phyloP scores from a whole-genome alignment of 1,140 invertebrate species.

The Drosophila ogumai region DNA sequence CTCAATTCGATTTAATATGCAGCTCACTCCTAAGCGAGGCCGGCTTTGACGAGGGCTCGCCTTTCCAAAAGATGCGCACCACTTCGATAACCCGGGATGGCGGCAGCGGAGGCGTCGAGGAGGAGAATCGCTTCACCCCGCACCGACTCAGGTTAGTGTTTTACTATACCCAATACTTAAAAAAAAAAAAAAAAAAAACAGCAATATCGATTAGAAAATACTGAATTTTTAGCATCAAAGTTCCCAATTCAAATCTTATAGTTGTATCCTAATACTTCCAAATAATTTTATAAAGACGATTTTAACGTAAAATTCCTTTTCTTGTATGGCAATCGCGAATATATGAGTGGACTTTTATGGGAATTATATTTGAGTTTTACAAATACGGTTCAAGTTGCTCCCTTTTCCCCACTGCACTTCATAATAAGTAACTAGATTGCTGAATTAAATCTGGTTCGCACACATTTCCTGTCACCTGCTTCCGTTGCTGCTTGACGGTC shows the following conservation, averaged over 20 bases:
- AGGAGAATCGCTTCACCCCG: slow-evolving; percentile 88
- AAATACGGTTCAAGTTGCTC: background rate
- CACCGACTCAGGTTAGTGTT: slow-evolving; percentile 88
- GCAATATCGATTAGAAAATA: background rate
- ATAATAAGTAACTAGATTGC: slow-evolving; percentile 27
- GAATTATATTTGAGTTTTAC: background rate
- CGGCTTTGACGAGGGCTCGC: slow-evolving; percentile 90
- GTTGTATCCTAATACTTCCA: background rate
- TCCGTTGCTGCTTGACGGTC: background rate
- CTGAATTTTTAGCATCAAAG: background rate
- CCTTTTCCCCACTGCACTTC: background rate
- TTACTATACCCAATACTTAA: background rate
- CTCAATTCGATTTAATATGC: slow-evolving; percentile 49
- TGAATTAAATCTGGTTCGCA: slow-evolving; percentile 29
- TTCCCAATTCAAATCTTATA: too few relatives aligned
- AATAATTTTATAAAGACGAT: background rate
- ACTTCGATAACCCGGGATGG: slow-evolving; percentile 86
- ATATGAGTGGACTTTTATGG: background rate
- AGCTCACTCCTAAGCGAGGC: slow-evolving; percentile 89
- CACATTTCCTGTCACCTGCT: background rate
- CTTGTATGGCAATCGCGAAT: background rate
- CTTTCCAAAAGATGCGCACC: slow-evolving; percentile 86
- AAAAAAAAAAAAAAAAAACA: too few relatives aligned
- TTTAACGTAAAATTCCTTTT: background rate
- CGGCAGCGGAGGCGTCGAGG: slow-evolving; percentile 84